phyloP scores from a whole-genome alignment of 2,888 invertebrate genomes.

The Pasiphila rectangulata region DNA sequence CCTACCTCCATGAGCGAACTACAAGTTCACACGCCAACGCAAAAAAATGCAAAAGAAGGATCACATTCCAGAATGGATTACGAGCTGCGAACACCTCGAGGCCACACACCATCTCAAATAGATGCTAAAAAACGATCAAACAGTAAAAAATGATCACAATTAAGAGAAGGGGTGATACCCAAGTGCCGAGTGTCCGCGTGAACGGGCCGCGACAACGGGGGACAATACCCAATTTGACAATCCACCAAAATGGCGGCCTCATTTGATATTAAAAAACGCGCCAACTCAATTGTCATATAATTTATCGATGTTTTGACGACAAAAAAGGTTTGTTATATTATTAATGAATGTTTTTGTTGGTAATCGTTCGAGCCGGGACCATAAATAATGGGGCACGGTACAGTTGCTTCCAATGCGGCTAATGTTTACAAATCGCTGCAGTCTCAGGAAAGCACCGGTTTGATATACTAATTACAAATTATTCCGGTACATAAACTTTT shows the following conservation, averaged over 20 bases:
- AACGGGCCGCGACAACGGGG: conserved; percentile 61
- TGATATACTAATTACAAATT: conserved; percentile 29
- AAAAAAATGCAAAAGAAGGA: conserved; percentile 26
- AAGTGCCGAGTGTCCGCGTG: conserved; percentile 52
- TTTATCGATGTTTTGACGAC: conserved; percentile 74
- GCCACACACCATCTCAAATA: conserved; percentile 54
- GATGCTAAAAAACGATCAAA: conserved; percentile 39
- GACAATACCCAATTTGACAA: conserved; percentile 55
- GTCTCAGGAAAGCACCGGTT: conserved; percentile 44
- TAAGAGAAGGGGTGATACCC: too few relatives aligned
- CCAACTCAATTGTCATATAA: conserved; percentile 73
- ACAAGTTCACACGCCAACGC: conserved; percentile 44
- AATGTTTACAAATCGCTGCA: conserved; percentile 60
- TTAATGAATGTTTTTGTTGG: conserved; percentile 64
- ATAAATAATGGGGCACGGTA: conserved; percentile 67
- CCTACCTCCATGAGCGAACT: too few relatives aligned
- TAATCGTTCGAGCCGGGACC: conserved; percentile 51
- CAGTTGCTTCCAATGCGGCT: conserved; percentile 56
- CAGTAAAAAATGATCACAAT: too few relatives aligned
- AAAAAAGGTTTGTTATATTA: conserved; percentile 48
- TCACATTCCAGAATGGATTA: conserved; percentile 50
- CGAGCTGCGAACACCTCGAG: conserved; percentile 45
- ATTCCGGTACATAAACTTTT: conserved; percentile 52
- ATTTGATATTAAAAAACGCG: conserved; percentile 78
- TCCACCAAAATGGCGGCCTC: conserved; percentile 68